Evolutionary conservation across 2,888 invertebrate genomes (phyloP), one percentile per base, ranked within the genome.

Genomic region (Steinernema hermaphroditum): DNA sequence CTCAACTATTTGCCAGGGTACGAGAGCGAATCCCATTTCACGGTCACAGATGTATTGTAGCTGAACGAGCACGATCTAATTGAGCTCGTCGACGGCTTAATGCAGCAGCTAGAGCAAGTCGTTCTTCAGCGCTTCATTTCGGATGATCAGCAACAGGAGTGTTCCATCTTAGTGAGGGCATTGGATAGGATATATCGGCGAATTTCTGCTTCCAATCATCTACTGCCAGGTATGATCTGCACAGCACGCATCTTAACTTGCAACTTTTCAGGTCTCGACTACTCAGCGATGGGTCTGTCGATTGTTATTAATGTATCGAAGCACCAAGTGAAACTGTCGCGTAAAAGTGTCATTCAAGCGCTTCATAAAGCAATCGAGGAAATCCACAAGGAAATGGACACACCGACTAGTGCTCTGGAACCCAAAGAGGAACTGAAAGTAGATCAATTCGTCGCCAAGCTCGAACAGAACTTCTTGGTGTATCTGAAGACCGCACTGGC

Each of bases 171-270:
- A 9, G 85, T 85, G 9, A 74, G 85, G 19, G 85, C 86, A 1
- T 75, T 86, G 49, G 86, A 86, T 75, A 71, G 86, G 62, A 84
- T 84, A 72, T 86, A 82, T 72, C 77, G 86, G 14, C 84, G 82
- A 72, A 80, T 85, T 27, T 70, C 76, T 19, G 81, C 81, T 9
- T 72, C 80, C 37, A 74, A 74, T 29, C 71, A 72, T 44, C 49
- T 81, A 22, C 70, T 81, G 1, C 72, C 74, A n/a, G 78, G 79
- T 78, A 50, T 24, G 70, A 37, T 41, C 43, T 72, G 16, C 29
- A 49, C 9, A 34, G 16, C n/a, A n/a, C n/a, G n/a, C n/a, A n/a
- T n/a, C n/a, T n/a, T n/a, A n/a, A n/a, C n/a, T n/a, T n/a, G n/a
- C n/a, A n/a, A 72, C 0, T 27, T 49, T 77, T 49, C 24, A 75